A percentile compares a stretch with the other conserved stretches of the same genome.
phyloP scores from a whole-genome alignment of 2,113 vertebrate genomes.

The Okapia johnstoni region DNA sequence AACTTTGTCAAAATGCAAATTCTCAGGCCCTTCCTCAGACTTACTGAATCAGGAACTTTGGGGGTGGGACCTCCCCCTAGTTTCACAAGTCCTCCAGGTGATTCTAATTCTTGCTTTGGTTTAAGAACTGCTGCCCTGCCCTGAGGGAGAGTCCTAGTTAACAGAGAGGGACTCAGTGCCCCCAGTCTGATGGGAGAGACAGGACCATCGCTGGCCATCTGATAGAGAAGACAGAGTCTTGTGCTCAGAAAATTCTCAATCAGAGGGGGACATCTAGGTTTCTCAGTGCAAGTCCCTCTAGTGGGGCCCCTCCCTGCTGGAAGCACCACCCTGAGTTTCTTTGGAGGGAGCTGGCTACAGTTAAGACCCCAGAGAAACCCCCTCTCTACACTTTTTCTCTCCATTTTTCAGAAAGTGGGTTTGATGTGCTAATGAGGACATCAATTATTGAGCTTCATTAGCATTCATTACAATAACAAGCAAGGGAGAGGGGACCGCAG shows the following conservation, averaged over 20 bases:
- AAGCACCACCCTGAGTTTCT: neutral
- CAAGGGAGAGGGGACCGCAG: neutral
- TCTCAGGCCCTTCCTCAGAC: neutral
- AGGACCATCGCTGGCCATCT: neutral
- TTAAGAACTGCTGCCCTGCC: neutral
- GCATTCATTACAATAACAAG: constrained; percentile 56
- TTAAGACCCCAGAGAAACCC: neutral
- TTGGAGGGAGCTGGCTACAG: neutral
- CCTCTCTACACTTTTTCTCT: neutral
- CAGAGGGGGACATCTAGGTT: neutral
- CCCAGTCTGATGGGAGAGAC: neutral
- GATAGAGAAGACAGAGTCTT: neutral
- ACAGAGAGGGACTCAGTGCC: neutral
- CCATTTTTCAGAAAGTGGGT: constrained; percentile 20
- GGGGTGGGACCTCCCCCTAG: neutral
- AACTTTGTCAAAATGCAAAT: neutral
- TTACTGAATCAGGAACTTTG: neutral
- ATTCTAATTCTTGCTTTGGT: neutral
- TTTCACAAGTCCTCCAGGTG: neutral
- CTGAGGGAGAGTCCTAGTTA: too few relatives aligned
- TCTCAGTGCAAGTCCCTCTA: neutral
- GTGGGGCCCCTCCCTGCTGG: neutral
- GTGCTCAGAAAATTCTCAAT: neutral
- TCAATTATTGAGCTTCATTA: constrained; percentile 58
- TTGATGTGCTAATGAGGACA: constrained; percentile 69